phyloP scores from a whole-genome alignment of 2,888 invertebrate species.

The Ischnus inquisitorius region DNA sequence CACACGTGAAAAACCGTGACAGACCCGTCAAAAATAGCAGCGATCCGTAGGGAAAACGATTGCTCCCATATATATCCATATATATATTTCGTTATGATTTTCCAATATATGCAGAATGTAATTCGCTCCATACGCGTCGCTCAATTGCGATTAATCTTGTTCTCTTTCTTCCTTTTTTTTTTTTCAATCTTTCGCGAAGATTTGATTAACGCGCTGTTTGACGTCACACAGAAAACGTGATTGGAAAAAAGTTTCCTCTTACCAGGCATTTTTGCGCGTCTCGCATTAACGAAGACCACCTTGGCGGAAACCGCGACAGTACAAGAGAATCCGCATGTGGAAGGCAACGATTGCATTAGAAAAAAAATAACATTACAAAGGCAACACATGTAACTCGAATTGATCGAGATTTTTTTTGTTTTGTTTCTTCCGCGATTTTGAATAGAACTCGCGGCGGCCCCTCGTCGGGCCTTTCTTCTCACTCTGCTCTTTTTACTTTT shows the following conservation, averaged over 20 bases:
- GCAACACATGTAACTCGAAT: background rate
- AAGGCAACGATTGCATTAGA: slow-evolving; percentile 20
- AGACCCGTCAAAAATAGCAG: slow-evolving; percentile 6
- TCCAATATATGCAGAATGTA: too few relatives aligned
- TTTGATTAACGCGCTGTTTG: slow-evolving; percentile 13
- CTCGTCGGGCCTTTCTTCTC: background rate
- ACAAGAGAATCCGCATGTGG: background rate
- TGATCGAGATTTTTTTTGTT: background rate
- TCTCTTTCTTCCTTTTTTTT: slow-evolving; percentile 16
- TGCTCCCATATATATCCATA: background rate
- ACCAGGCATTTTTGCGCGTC: slow-evolving; percentile 15
- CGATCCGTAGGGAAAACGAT: background rate
- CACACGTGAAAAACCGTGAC: slow-evolving; percentile 22
- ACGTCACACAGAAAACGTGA: slow-evolving; percentile 8
- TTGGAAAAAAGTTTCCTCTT: slow-evolving; percentile 23
- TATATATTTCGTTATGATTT: too few relatives aligned
- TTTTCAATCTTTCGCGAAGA: background rate
- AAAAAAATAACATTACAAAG: slow-evolving; percentile 27
- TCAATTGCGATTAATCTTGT: background rate
- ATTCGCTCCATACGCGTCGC: too few relatives aligned
- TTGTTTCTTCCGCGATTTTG: slow-evolving; percentile 15
- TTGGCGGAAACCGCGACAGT: background rate
- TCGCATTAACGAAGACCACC: background rate
- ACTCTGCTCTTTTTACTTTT: slow-evolving; percentile 8
- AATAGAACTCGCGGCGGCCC: background rate